Evolutionary conservation across 2,888 invertebrate species (phyloP).

Genomic region (Mycogona germanica): DNA sequence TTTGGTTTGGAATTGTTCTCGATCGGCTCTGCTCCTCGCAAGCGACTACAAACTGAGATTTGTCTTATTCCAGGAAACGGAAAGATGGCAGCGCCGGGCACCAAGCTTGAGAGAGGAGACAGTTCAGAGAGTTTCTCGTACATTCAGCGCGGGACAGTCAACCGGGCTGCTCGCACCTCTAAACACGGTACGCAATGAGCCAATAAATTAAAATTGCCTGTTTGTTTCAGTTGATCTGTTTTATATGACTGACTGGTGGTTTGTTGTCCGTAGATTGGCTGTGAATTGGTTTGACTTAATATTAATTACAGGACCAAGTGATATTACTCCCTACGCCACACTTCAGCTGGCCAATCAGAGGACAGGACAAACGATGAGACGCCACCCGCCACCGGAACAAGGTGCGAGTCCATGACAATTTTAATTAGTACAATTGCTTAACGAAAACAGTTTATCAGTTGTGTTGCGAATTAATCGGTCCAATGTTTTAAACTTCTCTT

Average conservation of each 20-base stretch:
- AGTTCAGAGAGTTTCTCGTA: slow-evolving; percentile 12
- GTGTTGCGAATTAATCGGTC: not conserved
- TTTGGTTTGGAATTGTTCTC: no score
- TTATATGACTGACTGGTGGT: no score
- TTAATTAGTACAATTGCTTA: no score
- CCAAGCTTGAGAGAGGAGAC: not conserved
- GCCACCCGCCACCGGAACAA: not conserved
- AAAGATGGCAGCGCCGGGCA: not conserved
- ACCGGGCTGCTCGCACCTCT: not conserved
- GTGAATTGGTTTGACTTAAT: no score
- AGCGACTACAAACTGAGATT: no score
- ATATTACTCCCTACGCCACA: slow-evolving; percentile 12
- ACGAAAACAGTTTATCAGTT: no score
- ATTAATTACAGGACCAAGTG: not conserved
- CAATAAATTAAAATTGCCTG: no score
- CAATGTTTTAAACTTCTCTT: not conserved
- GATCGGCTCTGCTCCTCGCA: no score
- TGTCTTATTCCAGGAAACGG: no score
- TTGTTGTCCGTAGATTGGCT: no score
- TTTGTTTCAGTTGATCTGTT: no score
- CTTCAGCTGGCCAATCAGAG: slow-evolving; percentile 10
- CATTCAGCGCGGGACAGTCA: slow-evolving; percentile 4
- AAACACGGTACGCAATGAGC: slow-evolving; percentile 2
- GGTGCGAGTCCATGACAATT: not conserved
- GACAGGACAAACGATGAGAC: not conserved